Conservation (phyloP, 2,113 vertebrate genomes). For the Tapirus terrestris region DNA sequence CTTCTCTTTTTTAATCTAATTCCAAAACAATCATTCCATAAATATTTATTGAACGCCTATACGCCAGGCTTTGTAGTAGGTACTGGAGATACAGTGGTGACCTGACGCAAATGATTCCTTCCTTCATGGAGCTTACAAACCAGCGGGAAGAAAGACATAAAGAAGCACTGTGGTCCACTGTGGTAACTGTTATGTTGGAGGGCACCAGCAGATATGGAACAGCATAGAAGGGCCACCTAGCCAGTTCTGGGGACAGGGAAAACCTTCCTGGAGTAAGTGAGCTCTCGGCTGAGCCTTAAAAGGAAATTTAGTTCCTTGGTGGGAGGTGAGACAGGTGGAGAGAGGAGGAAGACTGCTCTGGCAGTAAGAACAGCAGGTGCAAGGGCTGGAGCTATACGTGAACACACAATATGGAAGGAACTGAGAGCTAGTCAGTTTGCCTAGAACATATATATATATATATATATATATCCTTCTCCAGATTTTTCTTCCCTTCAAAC, state of each 20-base stretch:
- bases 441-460: neutral
- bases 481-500: conserved; percentile 33
- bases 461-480: neutral
- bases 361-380: neutral
- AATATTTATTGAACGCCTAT: neutral
- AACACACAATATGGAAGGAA: neutral
- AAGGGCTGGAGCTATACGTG: neutral
- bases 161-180: neutral
- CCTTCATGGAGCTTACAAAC: neutral
- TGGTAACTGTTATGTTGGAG: neutral
- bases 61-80: neutral
- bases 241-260: neutral
- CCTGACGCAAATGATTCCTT: neutral
- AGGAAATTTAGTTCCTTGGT: neutral
- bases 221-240: neutral
- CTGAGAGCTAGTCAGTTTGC: neutral
- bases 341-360: neutral
- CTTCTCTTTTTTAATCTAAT: neutral
- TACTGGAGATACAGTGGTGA: no score
- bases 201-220: neutral
- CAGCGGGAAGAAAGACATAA: neutral
- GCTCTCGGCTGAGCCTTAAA: neutral
- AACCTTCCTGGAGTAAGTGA: neutral
- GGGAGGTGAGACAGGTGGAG: neutral
- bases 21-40: neutral